A percentile compares a stretch with the other conserved stretches of the same genome.
Conservation (phyloP, 2,797 vertebrate species). For the Gymnothorax javanicus region DNA sequence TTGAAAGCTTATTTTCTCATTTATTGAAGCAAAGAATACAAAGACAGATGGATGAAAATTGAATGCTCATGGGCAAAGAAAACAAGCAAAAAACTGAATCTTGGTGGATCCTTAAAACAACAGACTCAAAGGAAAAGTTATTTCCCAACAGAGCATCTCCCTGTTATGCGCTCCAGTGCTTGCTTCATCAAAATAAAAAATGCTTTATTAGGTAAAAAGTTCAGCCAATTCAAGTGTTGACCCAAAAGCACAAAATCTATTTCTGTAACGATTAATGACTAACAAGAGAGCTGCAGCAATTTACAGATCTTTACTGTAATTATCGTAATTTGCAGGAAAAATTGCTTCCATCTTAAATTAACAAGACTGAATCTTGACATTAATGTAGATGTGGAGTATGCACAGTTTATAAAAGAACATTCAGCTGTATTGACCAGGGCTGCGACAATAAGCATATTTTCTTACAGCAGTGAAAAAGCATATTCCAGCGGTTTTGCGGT, state of each 20-base stretch:
- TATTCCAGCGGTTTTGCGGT: no score
- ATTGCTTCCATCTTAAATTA: constrained; percentile 39
- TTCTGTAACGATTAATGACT: not conserved
- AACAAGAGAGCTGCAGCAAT: not conserved
- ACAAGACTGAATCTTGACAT: constrained; percentile 41
- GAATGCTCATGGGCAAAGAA: not conserved
- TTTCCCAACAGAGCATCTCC: not conserved
- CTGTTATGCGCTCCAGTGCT: not conserved
- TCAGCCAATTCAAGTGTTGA: not conserved
- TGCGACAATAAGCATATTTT: no score
- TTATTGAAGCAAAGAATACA: constrained; percentile 5
- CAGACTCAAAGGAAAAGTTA: constrained; percentile 11
- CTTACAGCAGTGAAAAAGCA: no score
- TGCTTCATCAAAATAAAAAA: not conserved
- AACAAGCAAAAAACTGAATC: constrained; percentile 2
- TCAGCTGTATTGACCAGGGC: constrained; percentile 6
- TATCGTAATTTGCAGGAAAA: constrained; percentile 51
- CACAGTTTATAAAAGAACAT: not conserved
- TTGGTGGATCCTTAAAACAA: not conserved
- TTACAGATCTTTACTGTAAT: constrained; percentile 22
- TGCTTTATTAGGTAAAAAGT: not conserved
- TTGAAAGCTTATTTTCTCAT: constrained; percentile 5
- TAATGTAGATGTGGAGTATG: constrained; percentile 34
- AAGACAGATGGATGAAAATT: no score
- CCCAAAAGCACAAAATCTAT: not conserved